Base-by-base conservation (phyloP, 2,888 invertebrate genomes). In the Troglohyphantes excavatus region DNA sequence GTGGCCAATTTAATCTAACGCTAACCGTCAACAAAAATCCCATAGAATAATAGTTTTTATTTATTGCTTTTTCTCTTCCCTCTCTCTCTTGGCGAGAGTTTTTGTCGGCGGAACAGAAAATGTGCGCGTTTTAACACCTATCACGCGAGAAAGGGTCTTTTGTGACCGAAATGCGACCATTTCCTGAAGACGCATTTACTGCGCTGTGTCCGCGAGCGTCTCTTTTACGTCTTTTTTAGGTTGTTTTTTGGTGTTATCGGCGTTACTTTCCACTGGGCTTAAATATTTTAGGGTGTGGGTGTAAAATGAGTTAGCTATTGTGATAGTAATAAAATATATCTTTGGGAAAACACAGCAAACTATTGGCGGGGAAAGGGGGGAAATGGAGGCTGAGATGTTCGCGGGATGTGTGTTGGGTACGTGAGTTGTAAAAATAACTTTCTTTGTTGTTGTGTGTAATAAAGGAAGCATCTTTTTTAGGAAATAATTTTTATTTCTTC, bases 1-100 rank as follows among this genome's bases (percentile, higher is more conserved):
- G 53, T 11, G 59, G 81, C 81, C 29, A 81, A 81, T 81, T 70
- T 81, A 53, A 81, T 68, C 68, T 81, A 39, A 81, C 46, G 29
- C 19, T 81, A 79, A 81, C 78, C 81, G 81, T 53, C 65, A 70
- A 53, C 39, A 7, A 1, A 29, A 68, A n/a, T 7, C 46, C 65
- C 67, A 67, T 68, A 53, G 46, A 81, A 81, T 81, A 70, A 39
- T 59, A 26, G 29, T 59, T 78, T 79, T 68, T 79, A 79, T 79
- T 79, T 79, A 79, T 79, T 21, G n/a, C 79, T 19, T 46, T 79
- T 79, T 79, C n/a, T n/a, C n/a, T n/a, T n/a, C n/a, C n/a, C n/a
- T n/a, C n/a, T n/a, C n/a, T 73, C 5, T 73, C 13, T 7, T 2
- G 26, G 59, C 27, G 9, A 23, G 0, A 7, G 59, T 75, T 75